phyloP scores from a whole-genome alignment of 2,113 vertebrate genomes.

The Grammomys surdaster region DNA sequence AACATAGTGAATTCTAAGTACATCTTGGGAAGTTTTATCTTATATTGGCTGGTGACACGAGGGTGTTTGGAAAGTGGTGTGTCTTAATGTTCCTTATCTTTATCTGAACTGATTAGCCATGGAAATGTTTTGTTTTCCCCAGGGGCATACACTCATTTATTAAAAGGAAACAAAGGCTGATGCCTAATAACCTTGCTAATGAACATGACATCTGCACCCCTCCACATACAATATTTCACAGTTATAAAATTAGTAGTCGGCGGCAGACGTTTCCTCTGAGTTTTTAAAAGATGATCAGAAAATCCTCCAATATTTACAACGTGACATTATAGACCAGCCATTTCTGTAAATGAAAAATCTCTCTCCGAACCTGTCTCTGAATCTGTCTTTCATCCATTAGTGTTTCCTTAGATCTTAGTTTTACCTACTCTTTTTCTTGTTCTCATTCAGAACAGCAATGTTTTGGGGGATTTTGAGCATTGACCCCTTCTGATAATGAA shows the following conservation, averaged over 20 bases:
- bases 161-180: slow-evolving; percentile 66
- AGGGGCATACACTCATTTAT: slow-evolving; percentile 19
- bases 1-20: slow-evolving; percentile 39
- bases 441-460: slow-evolving; percentile 41
- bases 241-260: slow-evolving; percentile 42
- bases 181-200: slow-evolving; percentile 49
- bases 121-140: slow-evolving; percentile 55
- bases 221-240: slow-evolving; percentile 52
- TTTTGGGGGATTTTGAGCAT: slow-evolving; percentile 31
- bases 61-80: slow-evolving; percentile 34
- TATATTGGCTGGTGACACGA: slow-evolving; percentile 39
- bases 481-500: slow-evolving; percentile 45
- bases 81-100: slow-evolving; percentile 59
- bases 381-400: neutral
- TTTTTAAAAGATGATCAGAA: neutral
- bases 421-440: slow-evolving; percentile 9
- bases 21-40: slow-evolving; percentile 52
- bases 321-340: neutral
- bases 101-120: slow-evolving; percentile 50
- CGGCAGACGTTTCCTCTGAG: slow-evolving; percentile 19
- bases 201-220: slow-evolving; percentile 37
- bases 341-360: slow-evolving; percentile 41
- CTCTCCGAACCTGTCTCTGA: neutral
- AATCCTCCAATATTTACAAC: neutral
- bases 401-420: slow-evolving; percentile 31